phyloP scores from a whole-genome alignment of 2,113 vertebrate species.

The Tychaedon coryphoeus region DNA sequence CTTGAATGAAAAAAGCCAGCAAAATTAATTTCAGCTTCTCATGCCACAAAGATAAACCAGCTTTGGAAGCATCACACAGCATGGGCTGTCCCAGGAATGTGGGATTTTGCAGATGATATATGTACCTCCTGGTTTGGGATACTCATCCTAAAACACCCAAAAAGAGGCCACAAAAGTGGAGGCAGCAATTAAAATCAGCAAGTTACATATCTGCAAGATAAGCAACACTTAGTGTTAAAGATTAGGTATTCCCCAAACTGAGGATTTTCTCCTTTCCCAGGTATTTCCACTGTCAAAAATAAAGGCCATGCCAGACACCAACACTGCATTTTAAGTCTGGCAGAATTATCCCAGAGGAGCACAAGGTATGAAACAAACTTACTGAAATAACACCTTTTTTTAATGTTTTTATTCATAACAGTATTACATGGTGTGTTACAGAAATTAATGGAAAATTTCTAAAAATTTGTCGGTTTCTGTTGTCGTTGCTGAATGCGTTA shows the following conservation, averaged over 20 bases:
- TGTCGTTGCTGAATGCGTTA: slow-evolving; percentile 80
- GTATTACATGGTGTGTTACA: slow-evolving; percentile 95
- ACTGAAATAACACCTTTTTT: slow-evolving; percentile 59
- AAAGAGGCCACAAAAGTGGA: not conserved
- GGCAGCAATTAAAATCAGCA: not conserved
- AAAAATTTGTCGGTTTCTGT: slow-evolving; percentile 81
- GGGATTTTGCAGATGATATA: not conserved
- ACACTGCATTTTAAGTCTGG: not conserved
- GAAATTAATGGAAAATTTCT: slow-evolving; percentile 92
- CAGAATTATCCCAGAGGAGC: not conserved
- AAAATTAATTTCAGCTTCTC: not conserved
- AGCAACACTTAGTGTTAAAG: not conserved
- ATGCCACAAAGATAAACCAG: not conserved
- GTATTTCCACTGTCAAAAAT: not conserved
- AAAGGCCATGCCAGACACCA: not conserved
- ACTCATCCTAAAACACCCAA: not conserved
- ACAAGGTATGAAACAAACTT: slow-evolving; percentile 8
- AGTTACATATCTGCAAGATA: not conserved
- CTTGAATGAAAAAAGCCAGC: not conserved
- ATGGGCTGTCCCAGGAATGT: not conserved
- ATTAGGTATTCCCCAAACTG: not conserved
- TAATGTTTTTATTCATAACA: slow-evolving; percentile 97
- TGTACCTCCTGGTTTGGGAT: not conserved
- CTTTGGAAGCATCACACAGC: not conserved
- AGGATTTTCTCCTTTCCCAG: not conserved